These are phyloP conservation scores for Macrotrachela quadricornifera DNA, from an alignment of 1,140 invertebrate species.

Conservation along the genomic window DNA sequence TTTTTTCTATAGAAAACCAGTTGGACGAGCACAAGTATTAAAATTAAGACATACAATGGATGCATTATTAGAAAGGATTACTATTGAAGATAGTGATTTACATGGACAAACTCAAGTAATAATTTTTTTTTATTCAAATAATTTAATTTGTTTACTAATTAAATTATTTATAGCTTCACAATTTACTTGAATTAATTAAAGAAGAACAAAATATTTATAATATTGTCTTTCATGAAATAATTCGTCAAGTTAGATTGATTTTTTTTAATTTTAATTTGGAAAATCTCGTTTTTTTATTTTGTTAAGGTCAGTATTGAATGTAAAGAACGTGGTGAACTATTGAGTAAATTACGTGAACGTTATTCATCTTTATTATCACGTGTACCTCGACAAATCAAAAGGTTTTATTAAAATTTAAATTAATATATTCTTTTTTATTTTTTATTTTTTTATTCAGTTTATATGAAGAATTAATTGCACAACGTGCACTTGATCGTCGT, in stretches of 20 bases:
- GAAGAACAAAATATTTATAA: slow-evolving; percentile 31
- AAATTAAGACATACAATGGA: slow-evolving; percentile 23
- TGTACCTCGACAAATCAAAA: slow-evolving; percentile 27
- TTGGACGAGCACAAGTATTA: slow-evolving; percentile 23
- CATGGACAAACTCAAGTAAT: slow-evolving; percentile 27
- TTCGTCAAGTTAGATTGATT: slow-evolving; percentile 20
- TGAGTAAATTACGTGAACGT: slow-evolving; percentile 19
- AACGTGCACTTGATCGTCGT: slow-evolving; percentile 26
- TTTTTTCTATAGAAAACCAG: slow-evolving; percentile 19
- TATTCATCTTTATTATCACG: slow-evolving; percentile 24
- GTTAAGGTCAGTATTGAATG: slow-evolving; percentile 25
- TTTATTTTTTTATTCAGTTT: slow-evolving; percentile 15
- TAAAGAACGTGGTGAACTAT: slow-evolving; percentile 25
- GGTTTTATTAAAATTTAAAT: slow-evolving; percentile 12
- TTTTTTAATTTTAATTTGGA: not conserved
- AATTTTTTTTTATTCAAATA: not conserved
- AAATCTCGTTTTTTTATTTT: not conserved
- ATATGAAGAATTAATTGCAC: slow-evolving; percentile 30
- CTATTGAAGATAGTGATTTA: slow-evolving; percentile 20
- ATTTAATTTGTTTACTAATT: not conserved
- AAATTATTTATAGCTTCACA: slow-evolving; percentile 27
- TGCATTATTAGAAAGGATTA: slow-evolving; percentile 24
- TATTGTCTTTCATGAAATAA: slow-evolving; percentile 28
- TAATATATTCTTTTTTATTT: not conserved
- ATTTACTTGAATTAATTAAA: slow-evolving; percentile 27